These are phyloP conservation scores for Lithophane ornitopus DNA, from an alignment of 2,888 invertebrate genomes.

Conservation along the genomic window DNA sequence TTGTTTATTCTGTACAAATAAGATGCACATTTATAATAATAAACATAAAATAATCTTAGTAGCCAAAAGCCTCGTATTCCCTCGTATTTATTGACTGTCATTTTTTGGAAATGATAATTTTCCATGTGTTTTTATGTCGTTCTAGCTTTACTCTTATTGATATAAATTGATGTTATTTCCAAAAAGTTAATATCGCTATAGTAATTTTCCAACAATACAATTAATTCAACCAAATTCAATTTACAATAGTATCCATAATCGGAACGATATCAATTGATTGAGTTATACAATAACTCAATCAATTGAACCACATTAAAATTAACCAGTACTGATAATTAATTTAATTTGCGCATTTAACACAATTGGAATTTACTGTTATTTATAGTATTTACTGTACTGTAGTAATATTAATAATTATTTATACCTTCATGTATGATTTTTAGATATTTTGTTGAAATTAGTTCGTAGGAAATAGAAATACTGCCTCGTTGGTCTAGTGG, in stretches of 20 bases:
- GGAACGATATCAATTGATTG: slow-evolving; percentile 7
- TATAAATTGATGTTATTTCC: not conserved
- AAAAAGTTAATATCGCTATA: no score
- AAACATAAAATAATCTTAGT: not conserved
- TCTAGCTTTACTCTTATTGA: not conserved
- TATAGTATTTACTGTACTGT: no score
- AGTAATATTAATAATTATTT: not conserved
- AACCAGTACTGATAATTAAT: not conserved
- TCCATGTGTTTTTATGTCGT: no score
- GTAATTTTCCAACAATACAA: not conserved
- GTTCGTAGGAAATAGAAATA: not conserved
- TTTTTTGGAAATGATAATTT: not conserved
- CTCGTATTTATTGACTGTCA: no score
- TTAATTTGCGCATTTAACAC: not conserved
- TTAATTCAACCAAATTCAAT: slow-evolving; percentile 26
- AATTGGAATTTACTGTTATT: not conserved
- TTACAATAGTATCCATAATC: slow-evolving; percentile 17
- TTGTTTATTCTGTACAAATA: not conserved
- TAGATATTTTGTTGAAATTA: not conserved
- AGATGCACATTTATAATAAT: not conserved
- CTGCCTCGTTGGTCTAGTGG: not conserved
- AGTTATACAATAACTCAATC: no score
- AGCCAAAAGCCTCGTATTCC: not conserved
- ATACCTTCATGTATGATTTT: not conserved
- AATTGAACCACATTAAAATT: slow-evolving; percentile 12